Evolutionary conservation across 2,113 vertebrate species (phyloP).

Genomic region (Hemichromis elongatus): DNA sequence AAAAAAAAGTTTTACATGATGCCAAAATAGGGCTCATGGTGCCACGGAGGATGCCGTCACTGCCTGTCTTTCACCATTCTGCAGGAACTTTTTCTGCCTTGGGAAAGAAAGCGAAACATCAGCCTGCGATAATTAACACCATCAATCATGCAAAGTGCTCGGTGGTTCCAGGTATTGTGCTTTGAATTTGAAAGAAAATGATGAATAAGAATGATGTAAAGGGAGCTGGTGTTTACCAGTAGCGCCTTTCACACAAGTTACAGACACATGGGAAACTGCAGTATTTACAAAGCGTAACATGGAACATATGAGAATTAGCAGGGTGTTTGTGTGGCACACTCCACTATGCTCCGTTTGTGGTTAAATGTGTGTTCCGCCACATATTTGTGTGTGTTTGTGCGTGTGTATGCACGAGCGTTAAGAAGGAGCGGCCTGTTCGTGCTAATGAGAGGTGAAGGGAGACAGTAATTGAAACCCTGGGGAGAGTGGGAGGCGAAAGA

Average conservation of each 20-base stretch:
- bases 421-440: slow-evolving; percentile 58
- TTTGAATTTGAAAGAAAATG: slow-evolving; percentile 25
- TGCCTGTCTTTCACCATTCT: slow-evolving; percentile 5
- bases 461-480: slow-evolving; percentile 75
- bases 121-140: slow-evolving; percentile 47
- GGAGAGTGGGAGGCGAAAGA: slow-evolving; percentile 53
- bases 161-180: slow-evolving; percentile 33
- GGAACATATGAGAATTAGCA: slow-evolving; percentile 35
- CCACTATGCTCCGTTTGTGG: slow-evolving; percentile 1
- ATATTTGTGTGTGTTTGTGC: neutral
- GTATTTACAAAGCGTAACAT: slow-evolving; percentile 54
- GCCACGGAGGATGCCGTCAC: neutral
- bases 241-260: slow-evolving; percentile 8
- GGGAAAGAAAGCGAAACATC: slow-evolving; percentile 44
- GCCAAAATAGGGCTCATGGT: neutral
- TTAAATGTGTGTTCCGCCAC: neutral
- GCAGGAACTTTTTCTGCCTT: slow-evolving; percentile 41
- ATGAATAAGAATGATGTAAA: slow-evolving; percentile 45
- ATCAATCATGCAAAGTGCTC: slow-evolving; percentile 47
- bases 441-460: slow-evolving; percentile 78
- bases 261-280: slow-evolving; percentile 3
- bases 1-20: neutral
- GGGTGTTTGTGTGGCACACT: neutral
- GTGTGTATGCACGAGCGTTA: slow-evolving; percentile 45
- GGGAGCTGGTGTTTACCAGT: slow-evolving; percentile 31